A percentile compares a stretch with the other conserved stretches of the same genome.
Conservation (phyloP, 2,113 vertebrate genomes). For the Crotalus helleri region DNA sequence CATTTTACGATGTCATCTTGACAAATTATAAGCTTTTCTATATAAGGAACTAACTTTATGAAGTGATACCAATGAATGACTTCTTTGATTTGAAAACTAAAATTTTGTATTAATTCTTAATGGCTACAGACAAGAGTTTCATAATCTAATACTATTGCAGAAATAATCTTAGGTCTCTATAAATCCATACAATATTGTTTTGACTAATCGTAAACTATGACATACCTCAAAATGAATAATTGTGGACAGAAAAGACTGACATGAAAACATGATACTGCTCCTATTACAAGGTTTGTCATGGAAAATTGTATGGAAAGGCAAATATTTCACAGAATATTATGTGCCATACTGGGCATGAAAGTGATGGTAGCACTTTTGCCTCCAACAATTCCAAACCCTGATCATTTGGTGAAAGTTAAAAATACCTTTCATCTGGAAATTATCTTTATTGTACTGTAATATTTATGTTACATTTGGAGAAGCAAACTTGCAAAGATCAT, state of each 20-base stretch:
- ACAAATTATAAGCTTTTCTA: constrained; percentile 41
- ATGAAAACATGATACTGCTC: no score
- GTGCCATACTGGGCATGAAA: background rate
- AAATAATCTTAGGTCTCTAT: background rate
- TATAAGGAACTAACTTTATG: constrained; percentile 37
- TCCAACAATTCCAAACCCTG: background rate
- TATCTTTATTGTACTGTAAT: background rate
- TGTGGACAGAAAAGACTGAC: background rate
- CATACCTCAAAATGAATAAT: background rate
- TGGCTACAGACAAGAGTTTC: background rate
- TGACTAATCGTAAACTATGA: background rate
- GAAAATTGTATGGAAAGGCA: background rate
- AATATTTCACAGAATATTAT: no score
- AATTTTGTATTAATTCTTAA: constrained; percentile 33
- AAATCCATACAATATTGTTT: background rate
- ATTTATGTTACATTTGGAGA: background rate
- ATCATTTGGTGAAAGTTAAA: background rate
- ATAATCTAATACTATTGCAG: background rate
- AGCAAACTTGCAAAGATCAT: background rate
- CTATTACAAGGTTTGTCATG: background rate
- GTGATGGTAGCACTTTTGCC: background rate
- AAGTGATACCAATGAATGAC: constrained; percentile 36
- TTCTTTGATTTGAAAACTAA: constrained; percentile 42
- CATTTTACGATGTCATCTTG: constrained; percentile 45
- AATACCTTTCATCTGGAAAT: background rate